Conservation (phyloP, 2,888 invertebrate genomes). For the Eupithecia subumbrata region DNA sequence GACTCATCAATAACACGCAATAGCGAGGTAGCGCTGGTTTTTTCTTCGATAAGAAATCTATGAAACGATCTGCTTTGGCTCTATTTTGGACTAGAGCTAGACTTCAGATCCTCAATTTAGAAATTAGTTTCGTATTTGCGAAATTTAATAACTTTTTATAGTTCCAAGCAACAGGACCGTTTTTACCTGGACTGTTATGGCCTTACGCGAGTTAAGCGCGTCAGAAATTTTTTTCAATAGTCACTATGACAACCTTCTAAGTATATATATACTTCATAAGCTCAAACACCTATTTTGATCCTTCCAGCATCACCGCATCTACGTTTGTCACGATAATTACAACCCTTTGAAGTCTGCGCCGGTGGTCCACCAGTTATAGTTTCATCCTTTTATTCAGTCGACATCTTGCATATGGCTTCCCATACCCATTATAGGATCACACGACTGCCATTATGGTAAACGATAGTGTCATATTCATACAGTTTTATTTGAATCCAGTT, state of each 20-base stretch:
- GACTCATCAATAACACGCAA: too few relatives aligned
- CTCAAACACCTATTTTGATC: conserved; percentile 19
- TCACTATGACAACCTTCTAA: not conserved
- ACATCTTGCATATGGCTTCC: conserved; percentile 70
- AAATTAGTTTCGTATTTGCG: too few relatives aligned
- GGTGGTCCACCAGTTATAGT: conserved; percentile 74
- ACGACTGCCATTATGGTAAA: conserved; percentile 61
- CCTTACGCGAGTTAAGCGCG: too few relatives aligned
- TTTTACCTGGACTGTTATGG: too few relatives aligned
- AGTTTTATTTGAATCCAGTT: conserved; percentile 12
- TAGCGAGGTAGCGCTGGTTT: too few relatives aligned
- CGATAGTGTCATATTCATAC: conserved; percentile 38
- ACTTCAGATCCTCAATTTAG: too few relatives aligned
- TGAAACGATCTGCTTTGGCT: too few relatives aligned
- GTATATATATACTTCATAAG: not conserved
- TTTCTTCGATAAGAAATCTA: too few relatives aligned
- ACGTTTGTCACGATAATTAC: conserved; percentile 71
- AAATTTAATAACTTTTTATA: too few relatives aligned
- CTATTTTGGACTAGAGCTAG: too few relatives aligned
- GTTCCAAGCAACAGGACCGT: too few relatives aligned
- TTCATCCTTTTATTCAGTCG: conserved; percentile 66
- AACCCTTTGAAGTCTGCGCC: conserved; percentile 75
- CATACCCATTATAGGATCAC: conserved; percentile 67
- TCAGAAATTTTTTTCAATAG: too few relatives aligned
- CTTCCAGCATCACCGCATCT: conserved; percentile 59